Base-by-base conservation (phyloP, 2,797 vertebrate species). In the Clarias laeviceps region DNA sequence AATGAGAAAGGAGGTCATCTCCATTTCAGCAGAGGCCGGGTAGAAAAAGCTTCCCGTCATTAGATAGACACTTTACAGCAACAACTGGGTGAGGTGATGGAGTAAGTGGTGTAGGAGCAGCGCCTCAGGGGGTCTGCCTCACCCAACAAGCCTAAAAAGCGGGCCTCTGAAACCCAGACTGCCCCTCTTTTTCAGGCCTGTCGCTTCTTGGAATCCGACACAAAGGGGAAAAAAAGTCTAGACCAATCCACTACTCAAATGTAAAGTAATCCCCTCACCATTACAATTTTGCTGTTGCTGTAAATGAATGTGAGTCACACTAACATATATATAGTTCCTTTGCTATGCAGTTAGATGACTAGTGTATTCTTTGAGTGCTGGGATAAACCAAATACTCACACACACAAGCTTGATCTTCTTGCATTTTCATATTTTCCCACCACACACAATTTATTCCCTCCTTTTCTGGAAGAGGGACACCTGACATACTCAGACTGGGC, bases 121-220 rank as follows among this genome's bases (percentile, higher is more conserved):
- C 84, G 54, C 88, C 86, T 84, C 86, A 81, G 87, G 89, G 85
- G 86, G 87, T 88, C 84, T 69, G 78, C 85, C 85, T 89, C 86
- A 88, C 85, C 85, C 78, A 88, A 82, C 73, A 86, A 81, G 37
- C 83, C 89, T 86, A 88, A 88, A 91, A 89, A 88, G 86, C 84
- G 17, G n/a, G 74, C 87, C 87, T 87, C 87, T 89, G 83, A 68
- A 84, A 82, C 78, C 82, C 56, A 66, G 74, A 70, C 85, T 85
- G 76, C 79, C 70, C 89, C 66, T 29, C 85, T 82, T 90, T 50
- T 90, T 89, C 84, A 85, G 84, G 87, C 77, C 82, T 80, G 82
- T 82, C 79, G 56, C 64, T 32, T 34, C 57, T 84, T 69, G 61
- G 45, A 88, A 80, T 80, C 76, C 83, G 64, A 69, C n/a, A 57